These are phyloP conservation scores for Drosophila limbata DNA, from an alignment of 2,888 invertebrate genomes.

Conservation along the genomic window DNA sequence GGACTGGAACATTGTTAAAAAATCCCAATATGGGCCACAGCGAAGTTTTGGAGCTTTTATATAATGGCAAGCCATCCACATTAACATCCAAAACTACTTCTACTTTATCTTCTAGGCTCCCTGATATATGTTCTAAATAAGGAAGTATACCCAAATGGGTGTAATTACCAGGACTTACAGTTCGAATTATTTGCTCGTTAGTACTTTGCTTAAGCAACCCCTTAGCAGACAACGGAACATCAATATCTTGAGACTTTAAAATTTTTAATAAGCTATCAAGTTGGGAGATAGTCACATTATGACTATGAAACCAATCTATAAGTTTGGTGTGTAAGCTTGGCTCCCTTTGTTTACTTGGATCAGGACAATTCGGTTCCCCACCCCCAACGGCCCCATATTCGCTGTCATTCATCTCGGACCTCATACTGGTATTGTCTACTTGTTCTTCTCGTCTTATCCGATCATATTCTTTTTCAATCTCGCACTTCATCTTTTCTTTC, in stretches of 20 bases:
- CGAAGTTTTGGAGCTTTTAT: neutral
- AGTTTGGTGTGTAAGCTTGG: neutral
- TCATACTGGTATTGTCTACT: no score
- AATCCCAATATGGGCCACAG: neutral
- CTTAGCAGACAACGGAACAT: neutral
- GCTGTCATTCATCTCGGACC: no score
- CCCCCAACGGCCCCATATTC: no score
- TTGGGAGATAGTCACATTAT: neutral
- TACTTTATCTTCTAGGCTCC: neutral
- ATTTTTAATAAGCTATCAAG: neutral
- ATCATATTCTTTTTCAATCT: no score
- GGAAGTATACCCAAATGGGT: constrained; percentile 1
- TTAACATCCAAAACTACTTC: neutral
- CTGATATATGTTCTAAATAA: neutral
- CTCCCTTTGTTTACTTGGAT: neutral
- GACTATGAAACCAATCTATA: neutral
- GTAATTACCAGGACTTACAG: neutral
- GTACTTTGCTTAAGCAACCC: neutral
- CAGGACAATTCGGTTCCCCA: no score
- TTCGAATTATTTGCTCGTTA: neutral
- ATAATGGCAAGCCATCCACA: neutral
- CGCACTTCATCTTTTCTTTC: no score
- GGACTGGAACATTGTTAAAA: neutral
- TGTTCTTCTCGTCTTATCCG: no score
- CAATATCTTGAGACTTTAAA: neutral